phyloP scores from a whole-genome alignment of 2,797 vertebrate species.

The Oreochromis grahami region DNA sequence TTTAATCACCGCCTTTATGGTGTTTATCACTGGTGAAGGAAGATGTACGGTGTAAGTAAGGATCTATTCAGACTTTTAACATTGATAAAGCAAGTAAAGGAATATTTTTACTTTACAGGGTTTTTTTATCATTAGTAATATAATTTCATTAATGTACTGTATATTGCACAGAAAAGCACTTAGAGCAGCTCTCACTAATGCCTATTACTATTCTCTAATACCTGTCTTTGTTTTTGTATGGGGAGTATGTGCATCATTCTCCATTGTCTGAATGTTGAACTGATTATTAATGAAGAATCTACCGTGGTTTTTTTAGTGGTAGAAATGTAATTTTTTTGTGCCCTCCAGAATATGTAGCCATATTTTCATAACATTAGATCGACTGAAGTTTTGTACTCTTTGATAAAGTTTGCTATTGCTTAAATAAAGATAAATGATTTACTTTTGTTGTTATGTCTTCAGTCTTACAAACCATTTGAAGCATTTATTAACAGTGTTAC shows the following conservation, averaged over 20 bases:
- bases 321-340: background rate
- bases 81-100: background rate
- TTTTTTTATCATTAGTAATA: background rate
- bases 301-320: background rate
- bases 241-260: background rate
- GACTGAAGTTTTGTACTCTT: constrained; percentile 27
- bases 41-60: constrained; percentile 12
- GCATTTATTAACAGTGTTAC: background rate
- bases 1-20: background rate
- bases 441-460: background rate
- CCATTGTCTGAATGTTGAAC: background rate
- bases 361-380: constrained; percentile 27
- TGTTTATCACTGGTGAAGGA: background rate
- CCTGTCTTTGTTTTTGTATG: background rate
- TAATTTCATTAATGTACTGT: background rate
- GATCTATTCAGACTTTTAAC: background rate
- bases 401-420: constrained; percentile 16
- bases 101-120: background rate
- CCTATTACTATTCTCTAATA: background rate
- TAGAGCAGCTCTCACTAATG: background rate
- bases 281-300: background rate
- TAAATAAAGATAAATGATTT: constrained; percentile 27
- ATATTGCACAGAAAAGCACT: constrained; percentile 1
- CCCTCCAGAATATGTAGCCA: background rate
- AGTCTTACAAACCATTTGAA: background rate